phyloP scores from a whole-genome alignment of 2,113 vertebrate genomes.

The Montifringilla adamsi region DNA sequence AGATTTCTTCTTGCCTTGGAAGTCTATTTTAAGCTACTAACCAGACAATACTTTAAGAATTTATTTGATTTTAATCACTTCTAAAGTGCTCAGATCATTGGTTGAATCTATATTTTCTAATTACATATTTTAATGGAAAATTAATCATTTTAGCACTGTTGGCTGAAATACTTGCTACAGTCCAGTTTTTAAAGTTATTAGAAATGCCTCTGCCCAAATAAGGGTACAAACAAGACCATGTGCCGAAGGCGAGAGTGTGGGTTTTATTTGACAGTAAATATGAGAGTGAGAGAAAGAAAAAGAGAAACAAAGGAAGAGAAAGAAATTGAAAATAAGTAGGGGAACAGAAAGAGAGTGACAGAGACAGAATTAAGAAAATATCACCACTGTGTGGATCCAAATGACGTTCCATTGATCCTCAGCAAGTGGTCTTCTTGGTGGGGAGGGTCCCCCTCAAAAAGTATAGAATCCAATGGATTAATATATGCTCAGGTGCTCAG shows the following conservation, averaged over 20 bases:
- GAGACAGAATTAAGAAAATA: not conserved
- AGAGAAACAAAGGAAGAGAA: not conserved
- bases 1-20: not conserved
- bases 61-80: not conserved
- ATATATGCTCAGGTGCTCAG: not conserved
- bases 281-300: not conserved
- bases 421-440: not conserved
- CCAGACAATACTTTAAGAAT: not conserved
- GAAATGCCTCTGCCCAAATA: not conserved
- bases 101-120: not conserved
- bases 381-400: not conserved
- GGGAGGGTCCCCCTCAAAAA: not conserved
- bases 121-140: not conserved
- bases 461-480: not conserved
- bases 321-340: not conserved
- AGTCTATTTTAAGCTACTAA: not conserved
- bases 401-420: rapidly evolving
- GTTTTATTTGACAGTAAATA: not conserved
- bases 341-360: not conserved
- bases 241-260: not conserved
- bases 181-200: not conserved
- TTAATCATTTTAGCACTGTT: not conserved
- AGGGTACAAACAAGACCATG: not conserved
- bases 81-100: not conserved
- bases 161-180: not conserved